Percentiles rank a stretch among this genome's conserved stretches.
Evolutionary conservation across 2,113 vertebrate genomes (phyloP).

Genomic region (Anser brachyrhynchus): DNA sequence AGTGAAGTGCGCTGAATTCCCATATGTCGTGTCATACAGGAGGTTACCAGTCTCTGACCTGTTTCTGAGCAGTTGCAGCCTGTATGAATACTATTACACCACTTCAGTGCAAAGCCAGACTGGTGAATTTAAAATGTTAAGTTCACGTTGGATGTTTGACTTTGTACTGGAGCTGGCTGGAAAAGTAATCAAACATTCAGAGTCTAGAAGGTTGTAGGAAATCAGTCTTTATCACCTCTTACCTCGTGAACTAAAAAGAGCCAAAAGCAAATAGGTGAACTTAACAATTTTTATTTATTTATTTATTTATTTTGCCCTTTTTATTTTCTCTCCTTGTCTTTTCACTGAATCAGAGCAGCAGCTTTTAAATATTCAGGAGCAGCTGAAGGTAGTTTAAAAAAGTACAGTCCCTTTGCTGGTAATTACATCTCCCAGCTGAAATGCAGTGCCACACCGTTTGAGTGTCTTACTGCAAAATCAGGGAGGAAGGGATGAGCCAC

Average conservation of each 20-base stretch:
- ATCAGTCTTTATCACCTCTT: background rate
- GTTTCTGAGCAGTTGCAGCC: background rate
- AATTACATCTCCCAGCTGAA: background rate
- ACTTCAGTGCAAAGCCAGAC: background rate
- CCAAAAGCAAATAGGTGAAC: background rate
- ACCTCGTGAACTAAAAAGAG: background rate
- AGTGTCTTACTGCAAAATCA: background rate
- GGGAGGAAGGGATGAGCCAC: background rate
- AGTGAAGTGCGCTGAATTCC: background rate
- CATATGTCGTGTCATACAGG: background rate
- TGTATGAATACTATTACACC: background rate
- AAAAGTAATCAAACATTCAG: background rate
- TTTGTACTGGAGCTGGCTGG: background rate
- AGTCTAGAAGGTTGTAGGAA: background rate
- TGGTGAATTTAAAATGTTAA: background rate
- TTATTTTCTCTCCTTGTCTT: background rate
- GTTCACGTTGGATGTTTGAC: background rate
- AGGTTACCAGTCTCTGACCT: background rate
- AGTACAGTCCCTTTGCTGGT: background rate
- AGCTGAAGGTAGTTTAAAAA: background rate
- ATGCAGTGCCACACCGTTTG: background rate
- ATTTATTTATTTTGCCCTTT: fast-evolving
- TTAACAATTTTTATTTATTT: background rate
- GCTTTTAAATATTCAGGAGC: background rate
- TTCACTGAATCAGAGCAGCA: background rate